Base-by-base conservation (phyloP, 2,113 vertebrate genomes). In the Labeo catla region DNA sequence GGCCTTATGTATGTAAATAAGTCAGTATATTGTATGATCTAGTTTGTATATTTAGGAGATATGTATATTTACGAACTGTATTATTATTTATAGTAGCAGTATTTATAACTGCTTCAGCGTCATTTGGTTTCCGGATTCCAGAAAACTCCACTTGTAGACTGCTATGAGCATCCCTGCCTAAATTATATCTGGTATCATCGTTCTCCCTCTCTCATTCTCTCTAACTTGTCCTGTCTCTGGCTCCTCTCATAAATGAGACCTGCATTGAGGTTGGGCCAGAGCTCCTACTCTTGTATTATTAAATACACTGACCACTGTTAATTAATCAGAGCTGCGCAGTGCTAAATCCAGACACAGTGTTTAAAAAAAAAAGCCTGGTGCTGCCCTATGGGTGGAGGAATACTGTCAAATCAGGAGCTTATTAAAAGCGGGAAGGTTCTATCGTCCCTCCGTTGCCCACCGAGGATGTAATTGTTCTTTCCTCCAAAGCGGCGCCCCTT, bases 401-500 rank as follows among this genome's bases (percentile, higher is more conserved):
- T 76, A 15, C 76, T 43, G 84, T 73, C 89, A 84, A 84, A 86
- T 86, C 86, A 57, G 84, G 81, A 84, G 68, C 86, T 87, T 88
- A 87, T 87, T 90, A 88, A 90, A 89, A 88, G 36, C 57, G 11
- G 72, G 59, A 83, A 77, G 78, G 72, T 39, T 68, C 65, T 66
- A 47, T 87, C 59, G 49, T 84, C 76, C 61, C 79, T 47, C 39
- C 83, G 9, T 36, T 81, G 77, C 57, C 68, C 50, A 81, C 10
- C 43, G 70, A 86, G 81, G 52, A 89, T 59, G 77, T 86, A 84
- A 89, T 89, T 83, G 85, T 89, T 76, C 85, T 76, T 88, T 68
- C 34, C 65, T 86, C 68, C 57, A 7, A 83, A 74, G 57, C 50
- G 21, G 74, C 11, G 12, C 47, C 54, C 68, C 87, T 87, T 86